Percentiles rank a stretch among this genome's conserved stretches.
Evolutionary conservation across 2,888 invertebrate species (phyloP).

Genomic region (Pomacea canaliculata): DNA sequence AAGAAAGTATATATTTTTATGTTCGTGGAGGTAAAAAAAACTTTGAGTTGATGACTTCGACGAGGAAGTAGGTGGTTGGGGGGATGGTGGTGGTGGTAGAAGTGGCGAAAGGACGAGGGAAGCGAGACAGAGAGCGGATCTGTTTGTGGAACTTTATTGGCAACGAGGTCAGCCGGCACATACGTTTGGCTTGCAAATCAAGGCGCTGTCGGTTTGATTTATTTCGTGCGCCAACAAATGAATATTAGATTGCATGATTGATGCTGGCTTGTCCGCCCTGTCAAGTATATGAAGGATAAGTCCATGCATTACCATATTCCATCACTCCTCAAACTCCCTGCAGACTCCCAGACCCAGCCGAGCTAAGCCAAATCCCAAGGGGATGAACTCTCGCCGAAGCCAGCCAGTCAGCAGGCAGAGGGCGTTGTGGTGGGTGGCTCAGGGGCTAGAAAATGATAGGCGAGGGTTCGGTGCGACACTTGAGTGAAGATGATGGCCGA

Average conservation of each 20-base stretch:
- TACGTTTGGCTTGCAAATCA: slow-evolving; percentile 28
- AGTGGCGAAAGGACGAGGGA: no score
- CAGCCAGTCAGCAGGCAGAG: neutral
- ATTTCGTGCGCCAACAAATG: slow-evolving; percentile 26
- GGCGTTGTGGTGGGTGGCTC: neutral
- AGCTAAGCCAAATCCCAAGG: slow-evolving; percentile 1
- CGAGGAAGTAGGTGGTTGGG: no score
- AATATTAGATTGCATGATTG: slow-evolving; percentile 30
- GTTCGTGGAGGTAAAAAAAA: no score
- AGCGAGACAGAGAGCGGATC: no score
- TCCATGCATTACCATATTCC: slow-evolving; percentile 29
- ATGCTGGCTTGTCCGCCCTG: slow-evolving; percentile 20
- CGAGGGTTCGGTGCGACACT: no score
- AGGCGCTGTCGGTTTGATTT: slow-evolving; percentile 25
- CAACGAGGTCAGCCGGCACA: slow-evolving; percentile 15
- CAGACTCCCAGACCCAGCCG: neutral
- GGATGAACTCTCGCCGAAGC: neutral
- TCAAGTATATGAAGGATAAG: slow-evolving; percentile 29
- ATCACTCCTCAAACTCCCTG: slow-evolving; percentile 22
- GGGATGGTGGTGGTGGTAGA: no score
- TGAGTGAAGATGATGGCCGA: no score
- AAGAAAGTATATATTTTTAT: no score
- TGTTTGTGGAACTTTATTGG: neutral
- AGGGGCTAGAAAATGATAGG: no score
- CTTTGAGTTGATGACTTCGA: no score